Base-by-base conservation (phyloP, 2,113 vertebrate genomes). In the Embiotoca jacksoni region DNA sequence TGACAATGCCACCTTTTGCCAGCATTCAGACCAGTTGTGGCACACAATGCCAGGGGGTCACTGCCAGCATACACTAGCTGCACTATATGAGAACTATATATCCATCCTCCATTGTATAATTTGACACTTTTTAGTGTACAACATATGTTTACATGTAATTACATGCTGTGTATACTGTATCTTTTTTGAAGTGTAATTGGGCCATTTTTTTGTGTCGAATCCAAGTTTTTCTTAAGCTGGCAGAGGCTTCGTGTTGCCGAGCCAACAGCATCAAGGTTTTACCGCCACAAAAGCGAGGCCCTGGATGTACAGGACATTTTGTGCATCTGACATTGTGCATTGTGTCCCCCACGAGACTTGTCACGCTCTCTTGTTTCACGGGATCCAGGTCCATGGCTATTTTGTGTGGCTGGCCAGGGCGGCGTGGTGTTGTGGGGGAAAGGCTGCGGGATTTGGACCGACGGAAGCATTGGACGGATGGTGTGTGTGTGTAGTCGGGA, bases 401-500 rank as follows among this genome's bases (percentile, higher is more conserved):
- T 90, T 88, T 75, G 83, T 74, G 80, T 36, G 68, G 74, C 65
- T 81, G 82, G 87, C 88, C 82, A 58, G 74, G 75, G 39, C 82
- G 4, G 44, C 15, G 49, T 59, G 75, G 85, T 15, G 82, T 61
- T 74, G 80, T 83, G 88, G 49, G 91, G 86, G 86, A 85, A 77
- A 88, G 86, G 89, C 71, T 82, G 39, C 33, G 49, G 86, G 90
- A 92, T 81, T 91, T 91, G 90, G 89, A 85, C 69, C 0, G 73
- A 73, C 16, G 60, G 70, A 83, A 72, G 71, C 75, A 67, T 73
- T 39, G 88, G 78, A 75, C 84, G 87, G 75, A 84, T 85, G 72
- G 81, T 86, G 84, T 93, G 81, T 86, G 84, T 93, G 85, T 92
- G 92, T 91, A 89, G 90, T 88, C 3, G 62, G 87, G 92, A 91